phyloP scores from a whole-genome alignment of 2,797 vertebrate genomes.

The Malurus leucopterus region DNA sequence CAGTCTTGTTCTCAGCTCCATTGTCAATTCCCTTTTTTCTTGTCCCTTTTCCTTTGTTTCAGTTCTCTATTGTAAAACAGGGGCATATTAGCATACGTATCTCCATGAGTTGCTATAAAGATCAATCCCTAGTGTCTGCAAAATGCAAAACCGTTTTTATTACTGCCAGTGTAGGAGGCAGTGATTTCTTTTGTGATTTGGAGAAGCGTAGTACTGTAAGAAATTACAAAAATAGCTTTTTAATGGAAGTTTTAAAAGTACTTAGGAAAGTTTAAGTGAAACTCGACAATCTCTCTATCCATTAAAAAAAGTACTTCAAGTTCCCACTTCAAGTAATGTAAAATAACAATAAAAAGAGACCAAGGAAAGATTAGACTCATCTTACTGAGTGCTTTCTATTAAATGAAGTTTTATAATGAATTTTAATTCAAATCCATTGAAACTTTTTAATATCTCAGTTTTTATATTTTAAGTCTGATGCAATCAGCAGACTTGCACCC shows the following conservation, averaged over 20 bases:
- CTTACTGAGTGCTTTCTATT: background rate
- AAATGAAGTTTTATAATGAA: slow-evolving; percentile 23
- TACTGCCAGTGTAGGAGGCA: slow-evolving; percentile 51
- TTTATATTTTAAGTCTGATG: background rate
- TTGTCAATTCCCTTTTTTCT: background rate
- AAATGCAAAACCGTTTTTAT: slow-evolving; percentile 49
- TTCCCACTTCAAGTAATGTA: slow-evolving; percentile 37
- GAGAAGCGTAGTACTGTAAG: slow-evolving; percentile 26
- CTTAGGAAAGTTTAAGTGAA: slow-evolving; percentile 53
- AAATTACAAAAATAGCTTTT: slow-evolving; percentile 63
- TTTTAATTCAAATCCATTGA: slow-evolving; percentile 10
- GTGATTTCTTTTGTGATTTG: slow-evolving; percentile 58
- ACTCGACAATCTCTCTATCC: slow-evolving; percentile 8
- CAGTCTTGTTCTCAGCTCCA: background rate
- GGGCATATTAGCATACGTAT: slow-evolving; percentile 6
- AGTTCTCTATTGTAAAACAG: slow-evolving; percentile 23
- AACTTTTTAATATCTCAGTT: background rate
- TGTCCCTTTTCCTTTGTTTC: background rate
- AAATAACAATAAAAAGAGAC: slow-evolving; percentile 42
- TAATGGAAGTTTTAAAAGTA: slow-evolving; percentile 54
- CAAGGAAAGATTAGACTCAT: background rate
- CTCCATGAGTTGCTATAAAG: slow-evolving; percentile 19
- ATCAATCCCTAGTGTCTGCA: slow-evolving; percentile 43
- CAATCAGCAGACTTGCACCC: background rate
- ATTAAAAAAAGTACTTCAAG: slow-evolving; percentile 41